Percentiles rank a stretch among this genome's conserved stretches.
Evolutionary conservation across 53 echinoderm and acorn worm genomes (phyloP).

Genomic region (Hippasteria phrygiana): DNA sequence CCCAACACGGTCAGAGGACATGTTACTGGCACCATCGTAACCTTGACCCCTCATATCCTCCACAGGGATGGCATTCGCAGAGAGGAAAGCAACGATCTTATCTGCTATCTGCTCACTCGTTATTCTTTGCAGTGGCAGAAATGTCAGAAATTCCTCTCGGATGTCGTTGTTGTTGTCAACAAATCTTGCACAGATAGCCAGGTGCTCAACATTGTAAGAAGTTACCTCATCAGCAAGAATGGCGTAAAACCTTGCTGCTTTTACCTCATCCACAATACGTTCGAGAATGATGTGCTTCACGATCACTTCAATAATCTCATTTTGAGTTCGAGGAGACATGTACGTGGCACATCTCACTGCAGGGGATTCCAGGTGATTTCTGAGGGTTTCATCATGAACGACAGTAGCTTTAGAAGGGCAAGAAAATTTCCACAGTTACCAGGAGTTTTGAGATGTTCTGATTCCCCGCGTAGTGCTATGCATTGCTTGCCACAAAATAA

Average conservation of each 20-base stretch:
- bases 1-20: conserved; percentile 66
- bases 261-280: conserved; percentile 50
- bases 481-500: conserved; percentile 42
- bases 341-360: conserved; percentile 28
- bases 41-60: too few relatives aligned
- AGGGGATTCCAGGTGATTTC: conserved; percentile 19
- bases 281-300: conserved; percentile 40
- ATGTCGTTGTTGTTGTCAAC: conserved; percentile 46
- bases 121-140: not conserved
- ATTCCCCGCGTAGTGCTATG: not conserved
- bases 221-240: conserved; percentile 57
- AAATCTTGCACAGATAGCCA: conserved; percentile 62
- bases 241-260: conserved; percentile 32
- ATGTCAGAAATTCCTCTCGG: conserved; percentile 56
- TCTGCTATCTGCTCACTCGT: not conserved
- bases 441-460: not conserved
- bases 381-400: conserved; percentile 19
- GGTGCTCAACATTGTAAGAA: conserved; percentile 42
- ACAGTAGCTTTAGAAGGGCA: conserved; percentile 8
- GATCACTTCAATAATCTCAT: conserved; percentile 47
- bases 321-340: conserved; percentile 53
- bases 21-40: conserved; percentile 65
- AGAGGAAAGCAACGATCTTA: not conserved
- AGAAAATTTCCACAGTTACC: conserved; percentile 52
- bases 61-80: conserved; percentile 36